Evolutionary conservation across 2,113 vertebrate genomes (phyloP).

Genomic region (Lophura nycthemera): DNA sequence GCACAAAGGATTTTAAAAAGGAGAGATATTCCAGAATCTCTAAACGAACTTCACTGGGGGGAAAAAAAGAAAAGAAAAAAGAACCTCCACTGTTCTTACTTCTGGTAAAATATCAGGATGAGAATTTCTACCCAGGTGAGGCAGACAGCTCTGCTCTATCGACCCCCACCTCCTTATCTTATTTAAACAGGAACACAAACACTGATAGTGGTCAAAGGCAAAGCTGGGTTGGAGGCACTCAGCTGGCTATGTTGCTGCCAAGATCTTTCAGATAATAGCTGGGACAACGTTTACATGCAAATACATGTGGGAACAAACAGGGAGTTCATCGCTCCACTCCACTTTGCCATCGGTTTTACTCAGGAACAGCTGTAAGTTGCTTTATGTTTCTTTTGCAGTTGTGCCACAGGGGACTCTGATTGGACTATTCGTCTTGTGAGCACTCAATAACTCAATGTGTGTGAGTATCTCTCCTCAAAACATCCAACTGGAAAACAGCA

Average conservation of each 20-base stretch:
- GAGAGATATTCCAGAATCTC: neutral
- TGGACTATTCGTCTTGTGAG: neutral
- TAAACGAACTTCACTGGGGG: neutral
- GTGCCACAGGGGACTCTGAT: neutral
- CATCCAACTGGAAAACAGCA: neutral
- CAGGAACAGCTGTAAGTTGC: neutral
- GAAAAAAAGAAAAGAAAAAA: neutral
- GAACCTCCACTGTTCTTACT: neutral
- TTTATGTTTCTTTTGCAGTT: neutral
- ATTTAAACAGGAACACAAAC: slow-evolving; percentile 46
- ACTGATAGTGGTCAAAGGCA: slow-evolving; percentile 19
- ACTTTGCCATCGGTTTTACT: slow-evolving; percentile 16
- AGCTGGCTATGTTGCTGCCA: neutral
- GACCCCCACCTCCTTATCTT: slow-evolving; percentile 11
- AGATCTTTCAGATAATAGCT: slow-evolving; percentile 41
- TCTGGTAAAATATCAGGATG: neutral
- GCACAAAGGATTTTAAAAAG: neutral
- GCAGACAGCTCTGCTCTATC: neutral
- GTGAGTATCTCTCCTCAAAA: neutral
- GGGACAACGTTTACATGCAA: neutral
- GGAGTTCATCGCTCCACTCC: neutral
- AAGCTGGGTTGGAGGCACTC: neutral
- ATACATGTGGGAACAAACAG: neutral
- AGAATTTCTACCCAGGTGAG: neutral
- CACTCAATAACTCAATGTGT: neutral